These are phyloP conservation scores for Homarus americanus DNA, from an alignment of 1,140 invertebrate species.

Conservation along the genomic window DNA sequence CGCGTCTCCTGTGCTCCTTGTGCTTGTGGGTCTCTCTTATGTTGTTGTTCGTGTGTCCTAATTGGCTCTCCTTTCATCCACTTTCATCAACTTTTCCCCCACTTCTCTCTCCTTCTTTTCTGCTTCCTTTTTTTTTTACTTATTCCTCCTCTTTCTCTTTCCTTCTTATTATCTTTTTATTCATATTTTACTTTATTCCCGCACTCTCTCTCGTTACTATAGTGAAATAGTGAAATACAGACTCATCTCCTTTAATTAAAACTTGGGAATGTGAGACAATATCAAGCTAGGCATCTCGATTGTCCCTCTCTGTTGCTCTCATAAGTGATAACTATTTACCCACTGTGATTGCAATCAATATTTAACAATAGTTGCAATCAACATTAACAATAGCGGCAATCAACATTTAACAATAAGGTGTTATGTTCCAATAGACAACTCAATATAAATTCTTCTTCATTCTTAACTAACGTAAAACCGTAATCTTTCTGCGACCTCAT, in stretches of 20 bases:
- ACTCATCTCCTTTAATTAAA: neutral
- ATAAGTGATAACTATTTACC: conserved; percentile 4
- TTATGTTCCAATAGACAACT: neutral
- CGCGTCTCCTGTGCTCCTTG: neutral
- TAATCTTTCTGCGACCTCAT: neutral
- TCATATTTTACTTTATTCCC: too few species aligned
- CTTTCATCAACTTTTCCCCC: neutral
- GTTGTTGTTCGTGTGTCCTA: neutral
- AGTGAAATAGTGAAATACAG: too few species aligned
- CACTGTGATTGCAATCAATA: conserved; percentile 8
- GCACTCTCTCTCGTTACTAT: too few species aligned
- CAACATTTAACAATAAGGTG: conserved; percentile 5
- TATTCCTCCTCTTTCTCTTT: neutral
- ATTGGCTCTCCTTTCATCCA: neutral
- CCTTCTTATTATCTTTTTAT: too few species aligned
- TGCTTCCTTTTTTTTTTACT: neutral
- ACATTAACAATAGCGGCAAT: conserved; percentile 5
- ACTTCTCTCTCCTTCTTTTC: too few species aligned
- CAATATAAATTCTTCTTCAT: neutral
- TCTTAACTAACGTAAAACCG: neutral
- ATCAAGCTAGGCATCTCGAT: neutral
- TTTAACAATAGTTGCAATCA: conserved; percentile 10
- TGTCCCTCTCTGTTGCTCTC: neutral
- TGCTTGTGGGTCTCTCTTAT: neutral
- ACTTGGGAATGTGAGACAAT: neutral